phyloP scores from a whole-genome alignment of 2,797 vertebrate species.

The Otus scops region DNA sequence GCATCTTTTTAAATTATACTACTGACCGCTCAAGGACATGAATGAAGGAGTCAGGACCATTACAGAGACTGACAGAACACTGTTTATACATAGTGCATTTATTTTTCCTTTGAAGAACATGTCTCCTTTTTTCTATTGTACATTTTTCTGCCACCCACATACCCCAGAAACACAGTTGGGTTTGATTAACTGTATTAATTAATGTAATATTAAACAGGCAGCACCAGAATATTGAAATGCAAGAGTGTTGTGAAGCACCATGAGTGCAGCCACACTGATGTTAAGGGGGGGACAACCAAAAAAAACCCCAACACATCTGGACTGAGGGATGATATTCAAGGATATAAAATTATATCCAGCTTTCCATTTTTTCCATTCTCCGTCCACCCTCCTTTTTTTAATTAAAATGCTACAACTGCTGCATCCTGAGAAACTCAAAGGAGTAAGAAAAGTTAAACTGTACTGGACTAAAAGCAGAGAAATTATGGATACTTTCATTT shows the following conservation, averaged over 20 bases:
- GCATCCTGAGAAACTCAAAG: not conserved
- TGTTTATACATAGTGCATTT: not conserved
- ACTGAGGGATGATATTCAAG: not conserved
- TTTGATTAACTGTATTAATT: not conserved
- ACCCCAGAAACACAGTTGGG: not conserved
- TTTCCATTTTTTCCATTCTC: not conserved
- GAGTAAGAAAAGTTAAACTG: not conserved
- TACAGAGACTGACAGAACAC: not conserved
- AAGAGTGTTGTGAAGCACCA: not conserved
- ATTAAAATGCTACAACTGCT: not conserved
- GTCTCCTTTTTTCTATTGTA: not conserved
- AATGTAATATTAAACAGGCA: not conserved
- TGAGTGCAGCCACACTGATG: not conserved
- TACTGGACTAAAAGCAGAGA: not conserved
- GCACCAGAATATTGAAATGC: not conserved
- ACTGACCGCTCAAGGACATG: not conserved
- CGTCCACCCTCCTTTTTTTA: rapidly evolving
- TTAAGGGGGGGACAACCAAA: not conserved
- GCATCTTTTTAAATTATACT: not conserved
- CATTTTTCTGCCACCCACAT: not conserved
- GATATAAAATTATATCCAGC: not conserved
- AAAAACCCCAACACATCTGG: not conserved
- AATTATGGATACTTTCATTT: not conserved
- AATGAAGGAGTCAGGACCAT: not conserved
- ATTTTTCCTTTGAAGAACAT: not conserved